Base-by-base conservation (phyloP, 2,113 vertebrate species). In the Willisornis vidua region DNA sequence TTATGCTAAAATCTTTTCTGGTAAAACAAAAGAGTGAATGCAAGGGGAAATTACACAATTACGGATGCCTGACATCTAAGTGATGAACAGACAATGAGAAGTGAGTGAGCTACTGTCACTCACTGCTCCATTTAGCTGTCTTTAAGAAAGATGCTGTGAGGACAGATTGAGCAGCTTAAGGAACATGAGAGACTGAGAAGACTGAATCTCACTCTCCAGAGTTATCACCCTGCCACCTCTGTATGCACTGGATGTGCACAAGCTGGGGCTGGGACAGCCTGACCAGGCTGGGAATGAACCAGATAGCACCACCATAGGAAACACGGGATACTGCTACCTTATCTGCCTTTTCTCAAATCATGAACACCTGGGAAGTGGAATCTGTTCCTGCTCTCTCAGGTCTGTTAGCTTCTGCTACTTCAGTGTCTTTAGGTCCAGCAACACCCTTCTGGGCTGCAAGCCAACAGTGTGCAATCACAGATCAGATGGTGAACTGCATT, bases 401-500 rank as follows among this genome's bases (percentile, higher is more conserved):
- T 23, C 18, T 54, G n/a, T 33, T 52, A 39, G n/a, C 26, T 72
- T 51, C 57, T 72, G 48, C 22, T 18, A 20, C 19, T 83, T 80
- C 43, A 52, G 25, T 4, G 17, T 37, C 54, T 31, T 31, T 4
- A 2, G 37, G 13, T 41, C 35, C 58, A 55, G 25, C 28, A 63
- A 45, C 13, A 19, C 29, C 26, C 16, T 41, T 65, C 29, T 49
- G 43, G 49, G 43, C 41, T 76, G 72, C 35, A 76, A 62, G 35
- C 25, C 35, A 77, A 6, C 35, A 55, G 9, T 26, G 29, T 31
- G 31, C 25, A 13, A 41, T 70, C 49, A 33, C 8, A 63, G 26
- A 28, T 6, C 6, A 14, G 35, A 62, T 9, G 6, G 14, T 19
- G 31, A 65, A 1, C 6, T 0, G 0, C 66, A 72, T 35, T 43